Base-by-base conservation (phyloP, 2,888 invertebrate genomes). In the Drosophila paramelanica region DNA sequence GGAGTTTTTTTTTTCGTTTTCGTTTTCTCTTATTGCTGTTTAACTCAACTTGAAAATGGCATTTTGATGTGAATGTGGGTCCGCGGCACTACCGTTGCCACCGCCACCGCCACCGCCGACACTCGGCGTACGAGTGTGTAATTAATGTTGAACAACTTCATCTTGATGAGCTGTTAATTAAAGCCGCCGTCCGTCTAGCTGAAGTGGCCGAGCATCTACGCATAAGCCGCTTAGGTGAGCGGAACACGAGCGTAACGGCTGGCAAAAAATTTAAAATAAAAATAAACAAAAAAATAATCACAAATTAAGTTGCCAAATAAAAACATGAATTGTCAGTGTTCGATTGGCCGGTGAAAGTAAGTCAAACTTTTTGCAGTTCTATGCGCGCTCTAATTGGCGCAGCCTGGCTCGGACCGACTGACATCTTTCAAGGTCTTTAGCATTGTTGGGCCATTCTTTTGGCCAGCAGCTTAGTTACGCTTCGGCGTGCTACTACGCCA, bases 141-240 rank as follows among this genome's bases (percentile, higher is more conserved):
- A 84, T 89, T 84, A 84, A 87, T 79, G 79, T 73, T 64, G 57
- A 89, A 88, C 73, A 87, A 84, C 89, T 84, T 89, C 79, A 84
- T 87, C 73, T 81, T 81, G 80, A 79, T 88, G 77, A 77, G 86
- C 86, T 88, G 82, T 77, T 85, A 89, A 89, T 85, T 88, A 89
- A 85, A 89, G 74, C 73, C 70, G 77, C 69, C 73, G 31, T 10
- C 31, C 27, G 61, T 67, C 56, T 46, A 46, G 33, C 23, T 49
- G 59, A 57, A 69, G 43, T 65, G 66, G 36, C 14, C 11, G 38
- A 46, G 36, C 58, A 49, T 60, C 49, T 39, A 41, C 6, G 17
- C 53, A 33, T 88, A 85, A 85, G 79, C 89, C 73, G 79, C 89
- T 89, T 89, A 89, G 73, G 57, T 55, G 74, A 67, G 70, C 57